These are phyloP conservation scores for Alligator sinensis DNA, from an alignment of 2,113 vertebrate genomes.

Conservation along the genomic window DNA sequence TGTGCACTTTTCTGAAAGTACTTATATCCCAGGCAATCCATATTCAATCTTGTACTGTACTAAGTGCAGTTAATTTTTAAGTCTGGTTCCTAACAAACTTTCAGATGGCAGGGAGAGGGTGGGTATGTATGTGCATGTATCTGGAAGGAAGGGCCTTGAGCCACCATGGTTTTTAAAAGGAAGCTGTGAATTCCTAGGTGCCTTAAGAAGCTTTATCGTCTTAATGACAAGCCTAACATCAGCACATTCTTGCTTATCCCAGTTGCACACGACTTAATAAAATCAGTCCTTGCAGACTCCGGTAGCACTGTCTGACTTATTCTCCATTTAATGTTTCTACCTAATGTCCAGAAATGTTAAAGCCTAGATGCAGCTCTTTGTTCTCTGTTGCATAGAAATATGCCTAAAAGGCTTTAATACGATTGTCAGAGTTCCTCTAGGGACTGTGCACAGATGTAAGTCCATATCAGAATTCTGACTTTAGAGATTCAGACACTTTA, in stretches of 20 bases:
- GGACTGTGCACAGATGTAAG: no score
- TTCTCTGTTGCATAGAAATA: background rate
- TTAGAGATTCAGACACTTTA: background rate
- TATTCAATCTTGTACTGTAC: background rate
- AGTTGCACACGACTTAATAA: background rate
- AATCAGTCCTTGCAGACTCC: no score
- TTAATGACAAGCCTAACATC: background rate
- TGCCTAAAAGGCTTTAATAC: no score
- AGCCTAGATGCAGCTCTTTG: background rate
- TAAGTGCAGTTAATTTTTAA: background rate
- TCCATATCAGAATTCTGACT: background rate
- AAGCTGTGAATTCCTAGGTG: background rate
- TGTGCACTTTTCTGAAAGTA: background rate
- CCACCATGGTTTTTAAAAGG: background rate
- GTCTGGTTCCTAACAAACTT: no score
- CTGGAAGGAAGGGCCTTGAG: background rate
- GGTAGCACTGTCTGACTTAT: background rate
- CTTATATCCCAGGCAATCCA: background rate
- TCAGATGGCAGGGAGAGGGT: background rate
- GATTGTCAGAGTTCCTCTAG: no score
- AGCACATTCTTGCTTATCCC: background rate
- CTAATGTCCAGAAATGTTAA: background rate
- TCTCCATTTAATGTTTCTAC: background rate
- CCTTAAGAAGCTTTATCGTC: background rate
- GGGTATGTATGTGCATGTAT: fast-evolving